phyloP scores from a whole-genome alignment of 2,113 vertebrate species.

The Aphelocoma coerulescens region DNA sequence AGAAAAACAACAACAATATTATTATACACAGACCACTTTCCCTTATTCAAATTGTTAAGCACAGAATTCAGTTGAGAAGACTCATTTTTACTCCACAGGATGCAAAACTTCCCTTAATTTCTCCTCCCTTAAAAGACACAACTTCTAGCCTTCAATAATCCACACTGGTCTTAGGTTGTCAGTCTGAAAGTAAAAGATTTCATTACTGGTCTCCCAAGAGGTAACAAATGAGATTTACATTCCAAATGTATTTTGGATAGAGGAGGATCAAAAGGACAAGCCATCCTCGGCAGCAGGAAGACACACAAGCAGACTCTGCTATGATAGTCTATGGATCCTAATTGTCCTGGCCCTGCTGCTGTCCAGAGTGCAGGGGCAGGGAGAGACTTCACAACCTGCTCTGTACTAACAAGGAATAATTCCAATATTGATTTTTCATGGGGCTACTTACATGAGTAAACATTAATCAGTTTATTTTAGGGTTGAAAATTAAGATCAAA shows the following conservation, averaged over 20 bases:
- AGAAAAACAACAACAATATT: neutral
- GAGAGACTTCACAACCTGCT: neutral
- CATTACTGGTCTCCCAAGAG: neutral
- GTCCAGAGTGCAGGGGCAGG: neutral
- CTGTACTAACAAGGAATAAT: neutral
- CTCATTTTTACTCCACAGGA: neutral
- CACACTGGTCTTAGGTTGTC: neutral
- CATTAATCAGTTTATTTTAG: neutral
- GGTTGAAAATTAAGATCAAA: neutral
- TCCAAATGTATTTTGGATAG: neutral
- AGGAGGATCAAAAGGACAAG: neutral
- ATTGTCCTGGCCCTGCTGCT: neutral
- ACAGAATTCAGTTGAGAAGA: neutral
- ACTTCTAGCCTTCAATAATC: neutral
- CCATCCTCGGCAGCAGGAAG: neutral
- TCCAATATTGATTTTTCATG: neutral
- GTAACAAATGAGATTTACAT: neutral
- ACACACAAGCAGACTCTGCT: neutral
- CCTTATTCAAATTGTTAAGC: neutral
- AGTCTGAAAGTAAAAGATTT: neutral
- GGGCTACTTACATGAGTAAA: neutral
- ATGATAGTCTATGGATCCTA: neutral
- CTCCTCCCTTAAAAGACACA: neutral
- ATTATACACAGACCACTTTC: neutral
- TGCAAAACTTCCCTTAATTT: neutral